These are phyloP conservation scores for Xestobium rufovillosum DNA, from an alignment of 2,888 invertebrate species.

Conservation along the genomic window DNA sequence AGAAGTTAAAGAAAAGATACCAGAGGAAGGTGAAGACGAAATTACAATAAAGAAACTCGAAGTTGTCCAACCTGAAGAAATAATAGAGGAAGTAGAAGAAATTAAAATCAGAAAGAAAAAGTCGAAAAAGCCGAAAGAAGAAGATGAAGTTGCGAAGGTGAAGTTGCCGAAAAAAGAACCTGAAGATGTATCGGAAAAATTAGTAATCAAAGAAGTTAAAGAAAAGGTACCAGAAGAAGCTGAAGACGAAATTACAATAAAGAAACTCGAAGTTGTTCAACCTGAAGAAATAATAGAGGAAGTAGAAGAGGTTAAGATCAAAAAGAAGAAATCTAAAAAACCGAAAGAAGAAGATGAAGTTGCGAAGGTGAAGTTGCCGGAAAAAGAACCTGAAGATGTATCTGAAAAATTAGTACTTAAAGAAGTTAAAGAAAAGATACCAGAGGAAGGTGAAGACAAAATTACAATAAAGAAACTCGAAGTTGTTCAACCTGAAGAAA, in stretches of 20 bases:
- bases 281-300: constrained; percentile 31
- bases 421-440: constrained; percentile 18
- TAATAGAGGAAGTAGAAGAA: constrained; percentile 46
- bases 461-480: constrained; percentile 28
- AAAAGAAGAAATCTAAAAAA: constrained; percentile 17
- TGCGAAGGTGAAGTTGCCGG: not conserved
- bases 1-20: too few species aligned
- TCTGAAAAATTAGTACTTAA: constrained; percentile 23
- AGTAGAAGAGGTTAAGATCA: constrained; percentile 15
- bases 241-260: constrained; percentile 25
- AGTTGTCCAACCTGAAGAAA: too few species aligned
- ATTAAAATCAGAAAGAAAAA: constrained; percentile 62
- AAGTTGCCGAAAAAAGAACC: constrained; percentile 59
- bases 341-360: constrained; percentile 20
- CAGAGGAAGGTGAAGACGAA: too few species aligned
- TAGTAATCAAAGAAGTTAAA: too few species aligned
- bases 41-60: too few species aligned
- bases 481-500: too few species aligned
- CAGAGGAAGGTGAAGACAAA: constrained; percentile 30
- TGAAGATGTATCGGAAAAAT: too few species aligned
- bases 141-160: constrained; percentile 19
- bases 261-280: constrained; percentile 12
- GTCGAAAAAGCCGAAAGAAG: constrained; percentile 28
- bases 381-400: constrained; percentile 3
- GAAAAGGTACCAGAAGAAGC: constrained; percentile 24